Percentiles rank a stretch among this genome's conserved stretches.
Evolutionary conservation across 2,113 vertebrate genomes (phyloP).

Genomic region (Chiloscyllium plagiosum): DNA sequence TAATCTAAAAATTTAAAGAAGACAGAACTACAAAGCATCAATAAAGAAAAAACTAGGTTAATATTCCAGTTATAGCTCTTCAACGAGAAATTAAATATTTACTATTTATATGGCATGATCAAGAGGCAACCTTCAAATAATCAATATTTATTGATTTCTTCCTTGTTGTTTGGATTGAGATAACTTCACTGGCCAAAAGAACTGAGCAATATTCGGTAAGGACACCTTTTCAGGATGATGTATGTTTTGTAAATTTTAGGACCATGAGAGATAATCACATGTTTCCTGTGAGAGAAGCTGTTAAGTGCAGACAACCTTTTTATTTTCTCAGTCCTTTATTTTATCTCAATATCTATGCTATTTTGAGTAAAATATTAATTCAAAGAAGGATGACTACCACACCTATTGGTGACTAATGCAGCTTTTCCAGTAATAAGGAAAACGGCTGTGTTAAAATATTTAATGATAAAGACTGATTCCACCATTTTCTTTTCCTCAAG

Average conservation of each 20-base stretch:
- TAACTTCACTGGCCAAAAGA: not conserved
- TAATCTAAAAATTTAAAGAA: not conserved
- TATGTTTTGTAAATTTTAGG: not conserved
- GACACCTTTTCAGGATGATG: not conserved
- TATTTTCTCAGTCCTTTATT: not conserved
- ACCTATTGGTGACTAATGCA: not conserved
- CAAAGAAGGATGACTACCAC: not conserved
- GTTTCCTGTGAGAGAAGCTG: not conserved
- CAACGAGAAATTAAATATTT: not conserved
- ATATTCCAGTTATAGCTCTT: not conserved
- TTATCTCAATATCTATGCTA: not conserved
- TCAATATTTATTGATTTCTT: not conserved
- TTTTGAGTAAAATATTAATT: not conserved
- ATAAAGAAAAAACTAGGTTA: not conserved
- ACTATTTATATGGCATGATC: not conserved
- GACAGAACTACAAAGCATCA: not conserved
- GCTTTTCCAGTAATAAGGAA: not conserved
- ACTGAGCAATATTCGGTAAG: not conserved
- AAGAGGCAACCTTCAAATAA: not conserved
- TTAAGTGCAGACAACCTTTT: not conserved
- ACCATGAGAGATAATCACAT: not conserved
- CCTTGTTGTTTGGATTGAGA: not conserved
- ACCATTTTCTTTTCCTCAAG: not conserved
- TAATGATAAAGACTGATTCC: not conserved
- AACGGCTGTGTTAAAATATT: not conserved